Conservation (phyloP, 2,113 vertebrate species). For the Narcine bancroftii region DNA sequence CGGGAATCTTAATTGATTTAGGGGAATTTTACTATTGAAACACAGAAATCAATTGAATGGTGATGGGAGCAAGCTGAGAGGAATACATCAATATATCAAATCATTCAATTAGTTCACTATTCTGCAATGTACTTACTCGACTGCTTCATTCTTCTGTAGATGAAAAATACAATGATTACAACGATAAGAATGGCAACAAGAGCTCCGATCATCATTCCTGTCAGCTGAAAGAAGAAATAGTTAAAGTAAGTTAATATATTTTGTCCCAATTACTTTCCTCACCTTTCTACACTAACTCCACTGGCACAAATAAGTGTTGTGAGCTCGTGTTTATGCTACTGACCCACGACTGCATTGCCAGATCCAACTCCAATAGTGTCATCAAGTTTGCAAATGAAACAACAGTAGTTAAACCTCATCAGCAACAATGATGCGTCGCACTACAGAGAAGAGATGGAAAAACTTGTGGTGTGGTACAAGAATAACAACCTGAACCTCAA, state of each 20-base stretch:
- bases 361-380: too few relatives aligned
- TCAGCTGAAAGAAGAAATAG: constrained; percentile 55
- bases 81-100: not conserved
- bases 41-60: not conserved
- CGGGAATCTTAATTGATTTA: not conserved
- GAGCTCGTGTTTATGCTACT: too few relatives aligned
- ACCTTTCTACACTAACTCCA: too few relatives aligned
- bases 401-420: too few relatives aligned
- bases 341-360: too few relatives aligned
- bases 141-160: constrained; percentile 61
- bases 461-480: too few relatives aligned
- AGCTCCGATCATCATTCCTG: constrained; percentile 64
- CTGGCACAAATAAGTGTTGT: too few relatives aligned
- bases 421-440: too few relatives aligned
- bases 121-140: constrained; percentile 60
- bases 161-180: constrained; percentile 58
- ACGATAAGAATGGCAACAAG: constrained; percentile 51
- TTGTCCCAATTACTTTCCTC: not conserved
- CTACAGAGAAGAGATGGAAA: too few relatives aligned
- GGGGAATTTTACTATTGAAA: not conserved
- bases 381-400: too few relatives aligned
- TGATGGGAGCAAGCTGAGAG: not conserved
- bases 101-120: not conserved
- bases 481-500: too few relatives aligned
- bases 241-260: not conserved